Base-by-base conservation (phyloP, 2,888 invertebrate species). In the Hanleya hanleyi region DNA sequence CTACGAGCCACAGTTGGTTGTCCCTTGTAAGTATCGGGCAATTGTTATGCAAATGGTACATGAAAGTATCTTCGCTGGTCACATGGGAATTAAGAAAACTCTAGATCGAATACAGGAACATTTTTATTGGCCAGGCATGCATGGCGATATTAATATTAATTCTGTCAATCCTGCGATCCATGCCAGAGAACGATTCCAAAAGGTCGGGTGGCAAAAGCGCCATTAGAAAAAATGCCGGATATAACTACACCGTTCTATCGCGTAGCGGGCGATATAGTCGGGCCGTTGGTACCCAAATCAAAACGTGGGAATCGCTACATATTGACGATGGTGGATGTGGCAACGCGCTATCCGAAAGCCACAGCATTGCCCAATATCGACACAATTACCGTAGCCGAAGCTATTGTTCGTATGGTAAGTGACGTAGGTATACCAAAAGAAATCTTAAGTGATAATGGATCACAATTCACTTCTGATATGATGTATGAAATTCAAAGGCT, bases 241-340 rank as follows among this genome's bases (percentile, higher is more conserved):
- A 76, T 82, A 26, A 78, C 77, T 36, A 49, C 57, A 29, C 77
- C 78, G 3, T 80, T 80, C 50, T 49, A 66, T 41, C 26, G 81
- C 2, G 76, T 78, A 1, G 77, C 74, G 26, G 74, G 82, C 6
- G 82, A 83, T 70, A 38, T 83, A 6, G 41, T 80, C 35, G 80
- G 82, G 37, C 81, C 80, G n/a, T 71, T 83, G 33, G 35, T 67
- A 6, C 77, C 76, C 22, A 18, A 65, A 15, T 75, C 74, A 12
- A 69, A 74, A 38, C 18, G 37, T 22, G 78, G 78, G 18, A 65
- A 79, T 49, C 49, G 73, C 12, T 81, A 80, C 66, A 74, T 81
- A 12, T 47, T 81, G 3, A 74, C 70, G 0, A 1, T 78, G 5
- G 69, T 76, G 2, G 78, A 81, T 50, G 74, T 70, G 50, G 77